Base-by-base conservation (phyloP, 2,797 vertebrate species). In the Neosalanx taihuensis region DNA sequence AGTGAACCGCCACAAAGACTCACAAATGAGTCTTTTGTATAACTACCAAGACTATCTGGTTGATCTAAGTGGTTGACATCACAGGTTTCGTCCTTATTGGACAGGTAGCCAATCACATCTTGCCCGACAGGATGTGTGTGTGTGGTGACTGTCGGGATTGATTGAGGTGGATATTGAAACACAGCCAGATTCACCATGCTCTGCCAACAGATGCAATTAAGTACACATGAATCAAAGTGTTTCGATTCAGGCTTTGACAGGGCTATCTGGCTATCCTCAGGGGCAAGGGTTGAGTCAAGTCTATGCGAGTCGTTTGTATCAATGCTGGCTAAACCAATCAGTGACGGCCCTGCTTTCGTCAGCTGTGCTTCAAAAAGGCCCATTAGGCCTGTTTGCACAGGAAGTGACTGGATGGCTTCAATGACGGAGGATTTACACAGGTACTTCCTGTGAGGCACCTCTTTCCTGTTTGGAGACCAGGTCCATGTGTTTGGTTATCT, bases 381-480 rank as follows among this genome's bases (percentile, higher is more conserved):
- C 2, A 30, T 66, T 29, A 6, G 10, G 51, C 57, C 30, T 64
- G 15, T 69, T 31, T 62, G 56, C 64, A 65, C 71, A 71, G 75
- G 75, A 72, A 72, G 51, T 67, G 61, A 23, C 18, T 15, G 17
- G 13, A 64, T 31, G n/a, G 60, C 1, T 15, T 35, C 33, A 62
- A 31, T 56, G 33, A 74, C 62, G 63, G 15, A 30, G 33, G 61
- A 18, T 69, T 70, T 69, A 66, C 73, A 61, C 68, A 76, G 23
- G 64, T 64, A 64, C 65, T 37, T 77, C 72, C 75, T 76, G 63
- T 62, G 18, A 46, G 56, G 71, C 61, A 29, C 31, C 0, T 76
- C 46, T 13, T 72, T 78, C 76, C 76, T 68, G 73, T 74, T 69
- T 69, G 64, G 46, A 60, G 20, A 23, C 61, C 18, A 12, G 56